A percentile compares a stretch with the other conserved stretches of the same genome.
phyloP scores from a whole-genome alignment of 2,888 invertebrate genomes.

The Nomada hirtipes region DNA sequence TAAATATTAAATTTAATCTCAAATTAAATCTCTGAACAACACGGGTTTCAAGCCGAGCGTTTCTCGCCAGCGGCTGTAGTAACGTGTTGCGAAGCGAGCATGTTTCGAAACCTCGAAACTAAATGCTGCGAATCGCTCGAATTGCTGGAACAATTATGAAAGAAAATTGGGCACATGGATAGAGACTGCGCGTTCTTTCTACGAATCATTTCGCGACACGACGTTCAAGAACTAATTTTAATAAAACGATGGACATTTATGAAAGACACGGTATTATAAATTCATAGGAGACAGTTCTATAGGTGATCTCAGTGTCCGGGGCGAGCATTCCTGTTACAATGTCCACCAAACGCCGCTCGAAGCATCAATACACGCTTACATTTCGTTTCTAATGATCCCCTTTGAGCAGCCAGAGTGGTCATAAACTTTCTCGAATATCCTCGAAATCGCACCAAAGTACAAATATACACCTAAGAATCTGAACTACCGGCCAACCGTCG shows the following conservation, averaged over 20 bases:
- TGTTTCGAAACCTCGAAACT: no score
- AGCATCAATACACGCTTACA: not conserved
- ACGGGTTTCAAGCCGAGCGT: slow-evolving; percentile 46
- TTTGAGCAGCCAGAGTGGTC: not conserved
- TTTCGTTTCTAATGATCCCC: not conserved
- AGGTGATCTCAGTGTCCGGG: not conserved
- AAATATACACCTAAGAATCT: slow-evolving; percentile 12
- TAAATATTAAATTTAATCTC: slow-evolving; percentile 62
- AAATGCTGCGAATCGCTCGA: no score
- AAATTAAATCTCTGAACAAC: slow-evolving; percentile 59
- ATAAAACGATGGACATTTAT: no score
- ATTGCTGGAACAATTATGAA: no score
- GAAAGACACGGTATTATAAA: no score
- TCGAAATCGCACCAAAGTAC: not conserved
- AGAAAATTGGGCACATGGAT: no score
- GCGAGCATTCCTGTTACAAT: not conserved
- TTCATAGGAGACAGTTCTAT: no score
- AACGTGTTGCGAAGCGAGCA: not conserved
- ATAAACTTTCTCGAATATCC: not conserved
- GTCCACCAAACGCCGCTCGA: not conserved
- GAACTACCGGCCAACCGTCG: not conserved
- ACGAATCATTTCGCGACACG: no score
- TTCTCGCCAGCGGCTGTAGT: not conserved
- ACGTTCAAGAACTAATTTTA: no score
- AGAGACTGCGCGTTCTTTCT: no score